These are phyloP conservation scores for Ataeniobius toweri DNA, from an alignment of 2,797 vertebrate genomes.

Conservation along the genomic window DNA sequence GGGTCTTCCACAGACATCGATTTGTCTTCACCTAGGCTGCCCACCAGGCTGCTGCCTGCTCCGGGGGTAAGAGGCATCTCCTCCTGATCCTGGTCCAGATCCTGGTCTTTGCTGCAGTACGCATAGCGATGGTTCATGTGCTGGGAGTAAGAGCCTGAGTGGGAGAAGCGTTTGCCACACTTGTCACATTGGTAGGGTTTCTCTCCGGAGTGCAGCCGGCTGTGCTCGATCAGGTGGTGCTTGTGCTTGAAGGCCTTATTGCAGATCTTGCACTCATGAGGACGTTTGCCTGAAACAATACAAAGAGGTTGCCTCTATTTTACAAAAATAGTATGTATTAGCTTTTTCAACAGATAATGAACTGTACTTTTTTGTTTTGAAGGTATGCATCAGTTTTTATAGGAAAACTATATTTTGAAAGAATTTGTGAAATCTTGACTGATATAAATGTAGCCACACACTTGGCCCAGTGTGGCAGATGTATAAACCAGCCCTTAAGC, in stretches of 20 bases:
- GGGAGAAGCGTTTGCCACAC: slow-evolving; percentile 87
- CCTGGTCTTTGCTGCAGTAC: slow-evolving; percentile 83
- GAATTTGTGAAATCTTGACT: neutral
- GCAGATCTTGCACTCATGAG: slow-evolving; percentile 85
- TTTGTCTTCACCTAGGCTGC: slow-evolving; percentile 50
- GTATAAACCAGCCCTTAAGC: neutral
- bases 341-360: neutral
- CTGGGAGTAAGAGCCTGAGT: slow-evolving; percentile 88
- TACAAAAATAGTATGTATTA: neutral
- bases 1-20: slow-evolving; percentile 67
- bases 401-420: neutral
- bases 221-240: slow-evolving; percentile 87
- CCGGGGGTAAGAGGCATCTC: slow-evolving; percentile 67
- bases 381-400: neutral
- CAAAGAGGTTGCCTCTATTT: neutral
- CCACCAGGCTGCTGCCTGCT: slow-evolving; percentile 16
- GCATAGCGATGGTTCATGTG: slow-evolving; percentile 90
- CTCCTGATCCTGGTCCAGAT: slow-evolving; percentile 75
- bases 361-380: neutral
- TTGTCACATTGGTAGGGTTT: slow-evolving; percentile 88
- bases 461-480: neutral
- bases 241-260: slow-evolving; percentile 89
- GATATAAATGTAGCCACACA: too few species aligned
- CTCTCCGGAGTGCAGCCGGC: slow-evolving; percentile 86
- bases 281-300: slow-evolving; percentile 79